phyloP scores from a whole-genome alignment of 92 coral and sea anemone genomes.

The Galaxea fascicularis region DNA sequence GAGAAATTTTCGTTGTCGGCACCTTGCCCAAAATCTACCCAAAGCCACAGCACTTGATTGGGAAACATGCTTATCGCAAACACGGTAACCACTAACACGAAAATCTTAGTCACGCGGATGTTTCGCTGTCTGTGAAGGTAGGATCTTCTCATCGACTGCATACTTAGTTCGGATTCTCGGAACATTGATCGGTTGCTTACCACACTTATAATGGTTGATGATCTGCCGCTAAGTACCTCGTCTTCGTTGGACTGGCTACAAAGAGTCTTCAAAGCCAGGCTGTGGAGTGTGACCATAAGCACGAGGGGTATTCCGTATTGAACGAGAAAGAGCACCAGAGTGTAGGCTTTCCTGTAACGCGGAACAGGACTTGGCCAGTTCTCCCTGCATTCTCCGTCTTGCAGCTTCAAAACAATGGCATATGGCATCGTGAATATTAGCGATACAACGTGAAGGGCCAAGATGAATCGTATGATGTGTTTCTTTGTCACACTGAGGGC shows the following conservation, averaged over 20 bases:
- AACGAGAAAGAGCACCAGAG: constrained; percentile 65
- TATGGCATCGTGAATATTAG: constrained; percentile 70
- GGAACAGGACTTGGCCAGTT: constrained; percentile 72
- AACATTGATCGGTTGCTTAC: neutral
- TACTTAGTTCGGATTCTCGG: neutral
- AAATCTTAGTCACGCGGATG: constrained; percentile 83
- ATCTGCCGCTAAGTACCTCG: neutral
- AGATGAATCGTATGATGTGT: constrained; percentile 49
- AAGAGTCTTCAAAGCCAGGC: constrained; percentile 63
- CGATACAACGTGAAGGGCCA: constrained; percentile 53
- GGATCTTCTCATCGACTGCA: neutral
- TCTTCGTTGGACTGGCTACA: constrained; percentile 5
- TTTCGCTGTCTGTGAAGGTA: constrained; percentile 64
- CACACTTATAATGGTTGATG: neutral
- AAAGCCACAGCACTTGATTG: constrained; percentile 85
- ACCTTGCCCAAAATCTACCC: constrained; percentile 75
- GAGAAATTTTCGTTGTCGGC: constrained; percentile 40
- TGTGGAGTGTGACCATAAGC: constrained; percentile 65
- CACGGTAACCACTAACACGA: constrained; percentile 75
- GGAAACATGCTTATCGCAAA: constrained; percentile 89
- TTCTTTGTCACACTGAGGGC: constrained; percentile 55
- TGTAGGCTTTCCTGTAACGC: constrained; percentile 72
- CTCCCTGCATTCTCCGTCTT: constrained; percentile 65
- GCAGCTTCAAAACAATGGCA: constrained; percentile 57
- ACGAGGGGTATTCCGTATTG: constrained; percentile 81